Evolutionary conservation across 2,888 invertebrate species (phyloP).

Genomic region (Spialia ferax): DNA sequence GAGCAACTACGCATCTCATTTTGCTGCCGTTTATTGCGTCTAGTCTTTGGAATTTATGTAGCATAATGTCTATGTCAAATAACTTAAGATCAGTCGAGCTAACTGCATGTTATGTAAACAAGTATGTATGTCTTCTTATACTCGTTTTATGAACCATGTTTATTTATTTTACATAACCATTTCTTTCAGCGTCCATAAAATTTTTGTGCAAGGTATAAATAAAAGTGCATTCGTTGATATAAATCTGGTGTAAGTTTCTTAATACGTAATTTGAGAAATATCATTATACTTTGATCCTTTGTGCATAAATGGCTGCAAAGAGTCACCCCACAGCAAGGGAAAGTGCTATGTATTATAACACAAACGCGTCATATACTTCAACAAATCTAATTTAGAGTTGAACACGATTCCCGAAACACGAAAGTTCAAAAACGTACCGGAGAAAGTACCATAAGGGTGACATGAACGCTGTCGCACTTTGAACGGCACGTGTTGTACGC

Average conservation of each 20-base stretch:
- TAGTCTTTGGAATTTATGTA: conserved; percentile 14
- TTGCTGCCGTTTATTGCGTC: conserved; percentile 54
- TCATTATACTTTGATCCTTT: too few relatives aligned
- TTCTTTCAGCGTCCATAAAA: too few relatives aligned
- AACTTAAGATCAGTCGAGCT: neutral
- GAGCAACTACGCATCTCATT: conserved; percentile 70
- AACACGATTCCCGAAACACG: conserved; percentile 33
- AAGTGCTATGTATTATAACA: too few relatives aligned
- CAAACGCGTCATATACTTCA: conserved; percentile 1
- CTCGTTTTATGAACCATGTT: neutral
- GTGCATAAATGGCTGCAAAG: too few relatives aligned
- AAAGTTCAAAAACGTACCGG: conserved; percentile 43
- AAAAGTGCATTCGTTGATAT: too few relatives aligned
- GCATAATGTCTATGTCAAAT: conserved; percentile 4
- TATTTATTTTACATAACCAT: too few relatives aligned
- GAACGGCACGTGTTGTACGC: conserved; percentile 47
- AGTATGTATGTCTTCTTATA: neutral
- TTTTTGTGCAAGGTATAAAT: too few relatives aligned
- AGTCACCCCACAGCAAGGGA: too few relatives aligned
- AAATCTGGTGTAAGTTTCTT: too few relatives aligned
- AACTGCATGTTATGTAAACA: neutral
- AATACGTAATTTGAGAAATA: too few relatives aligned
- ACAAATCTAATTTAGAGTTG: conserved; percentile 25
- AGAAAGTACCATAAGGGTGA: conserved; percentile 37
- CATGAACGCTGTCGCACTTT: conserved; percentile 41